Base-by-base conservation (phyloP, 2,888 invertebrate species). In the Amiota minor region DNA sequence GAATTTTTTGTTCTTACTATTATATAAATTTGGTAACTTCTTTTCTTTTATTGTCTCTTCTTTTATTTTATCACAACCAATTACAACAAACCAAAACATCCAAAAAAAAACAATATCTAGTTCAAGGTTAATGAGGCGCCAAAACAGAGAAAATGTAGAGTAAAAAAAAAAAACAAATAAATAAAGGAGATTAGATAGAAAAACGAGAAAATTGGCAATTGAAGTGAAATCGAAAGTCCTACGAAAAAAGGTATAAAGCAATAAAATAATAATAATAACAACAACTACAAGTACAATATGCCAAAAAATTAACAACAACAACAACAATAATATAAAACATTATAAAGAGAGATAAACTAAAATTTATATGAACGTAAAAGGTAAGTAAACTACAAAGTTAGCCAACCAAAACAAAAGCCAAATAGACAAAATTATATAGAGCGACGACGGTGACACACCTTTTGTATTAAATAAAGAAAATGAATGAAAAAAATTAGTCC, bases 381-480 rank as follows among this genome's bases (percentile, higher is more conserved):
- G 84, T 83, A 76, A 85, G 85, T 82, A 64, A 71, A 61, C 23
- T 23, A n/a, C 61, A 49, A 23, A 49, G 35, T 35, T 35, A 6
- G 6, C 35, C 35, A 35, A 35, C 35, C 35, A 35, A 35, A 23
- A 23, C 23, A 23, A 23, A 23, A 23, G 3, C 2, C 35, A 35
- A 35, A 35, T 35, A 35, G 6, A 35, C 6, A 35, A 35, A 35
- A 35, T 35, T 6, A 35, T 35, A 35, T 35, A 35, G 35, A 35
- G 6, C 35, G 35, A 35, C 35, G 6, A 35, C 35, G 2, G 35
- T 6, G 35, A 35, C 35, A 35, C 35, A 35, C 35, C 35, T 35
- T 35, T 35, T 35, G 35, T 8, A 6, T 35, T 35, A 59, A 53
- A 53, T 53, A 4, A 53, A 4, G n/a, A 50, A 50, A 2, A 4